A percentile compares a stretch with the other conserved stretches of the same genome.
Conservation (phyloP, 2,888 invertebrate species). For the Scaptomyza tumidula region DNA sequence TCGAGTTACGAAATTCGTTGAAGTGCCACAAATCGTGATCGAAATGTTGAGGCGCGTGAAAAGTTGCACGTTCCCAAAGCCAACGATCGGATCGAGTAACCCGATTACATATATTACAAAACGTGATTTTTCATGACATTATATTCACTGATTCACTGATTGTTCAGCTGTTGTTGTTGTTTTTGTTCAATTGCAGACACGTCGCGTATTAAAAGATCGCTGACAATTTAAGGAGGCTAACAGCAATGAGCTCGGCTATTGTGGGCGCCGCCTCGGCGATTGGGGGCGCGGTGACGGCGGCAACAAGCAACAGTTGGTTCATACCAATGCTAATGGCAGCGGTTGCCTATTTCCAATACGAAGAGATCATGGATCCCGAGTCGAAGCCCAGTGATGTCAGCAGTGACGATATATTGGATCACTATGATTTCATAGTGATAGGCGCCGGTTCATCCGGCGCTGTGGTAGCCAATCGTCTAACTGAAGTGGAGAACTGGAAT, state of each 20-base stretch:
- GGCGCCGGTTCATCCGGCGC: constrained; percentile 96
- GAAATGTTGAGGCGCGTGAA: constrained; percentile 58
- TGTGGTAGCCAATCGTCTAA: constrained; percentile 92
- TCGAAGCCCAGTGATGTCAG: constrained; percentile 90
- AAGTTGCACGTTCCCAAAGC: constrained; percentile 30
- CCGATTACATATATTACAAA: constrained; percentile 60
- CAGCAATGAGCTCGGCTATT: constrained; percentile 88
- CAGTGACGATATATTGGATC: constrained; percentile 87
- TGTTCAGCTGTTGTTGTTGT: constrained; percentile 8
- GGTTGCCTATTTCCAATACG: constrained; percentile 94
- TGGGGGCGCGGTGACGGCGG: constrained; percentile 88
- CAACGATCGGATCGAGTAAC: constrained; percentile 31
- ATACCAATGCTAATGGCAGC: constrained; percentile 93
- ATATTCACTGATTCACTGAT: constrained; percentile 6
- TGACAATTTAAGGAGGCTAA: constrained; percentile 11
- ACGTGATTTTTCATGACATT: constrained; percentile 46
- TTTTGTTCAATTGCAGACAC: constrained; percentile 50
- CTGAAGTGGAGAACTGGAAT: constrained; percentile 92
- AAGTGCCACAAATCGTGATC: constrained; percentile 52
- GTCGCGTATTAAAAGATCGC: constrained; percentile 28
- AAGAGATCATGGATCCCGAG: constrained; percentile 93
- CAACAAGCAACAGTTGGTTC: constrained; percentile 91
- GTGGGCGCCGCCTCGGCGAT: constrained; percentile 88
- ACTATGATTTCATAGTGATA: constrained; percentile 94
- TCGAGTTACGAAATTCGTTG: constrained; percentile 61